A percentile compares a stretch with the other conserved stretches of the same genome.
These are phyloP conservation scores for Spodoptera litura DNA, from an alignment of 1,140 invertebrate species.

Conservation along the genomic window DNA sequence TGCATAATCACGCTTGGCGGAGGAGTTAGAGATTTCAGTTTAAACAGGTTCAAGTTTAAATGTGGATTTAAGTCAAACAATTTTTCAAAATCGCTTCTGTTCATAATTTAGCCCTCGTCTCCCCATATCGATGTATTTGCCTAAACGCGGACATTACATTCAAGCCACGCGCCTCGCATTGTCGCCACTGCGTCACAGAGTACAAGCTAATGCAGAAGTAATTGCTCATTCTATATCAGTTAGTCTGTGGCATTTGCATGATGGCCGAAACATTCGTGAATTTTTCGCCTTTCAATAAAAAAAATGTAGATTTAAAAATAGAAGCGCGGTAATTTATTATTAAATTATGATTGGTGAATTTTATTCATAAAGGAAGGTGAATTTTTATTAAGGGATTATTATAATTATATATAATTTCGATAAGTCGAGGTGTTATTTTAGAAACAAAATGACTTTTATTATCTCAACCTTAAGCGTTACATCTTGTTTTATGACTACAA, in stretches of 20 bases:
- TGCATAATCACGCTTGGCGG: too few relatives aligned
- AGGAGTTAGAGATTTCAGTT: too few relatives aligned
- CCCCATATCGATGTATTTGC: conserved; percentile 33
- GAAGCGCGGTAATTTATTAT: background rate
- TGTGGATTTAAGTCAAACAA: too few relatives aligned
- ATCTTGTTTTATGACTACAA: too few relatives aligned
- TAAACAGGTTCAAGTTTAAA: too few relatives aligned
- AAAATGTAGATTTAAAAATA: conserved; percentile 5
- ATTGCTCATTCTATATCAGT: conserved; percentile 56
- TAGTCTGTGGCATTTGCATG: background rate
- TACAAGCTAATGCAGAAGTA: conserved; percentile 54
- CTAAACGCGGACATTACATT: conserved; percentile 44
- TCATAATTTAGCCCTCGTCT: background rate
- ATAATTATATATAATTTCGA: too few relatives aligned
- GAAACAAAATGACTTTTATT: too few relatives aligned
- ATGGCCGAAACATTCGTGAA: background rate
- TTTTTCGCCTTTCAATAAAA: background rate
- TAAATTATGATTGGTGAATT: background rate
- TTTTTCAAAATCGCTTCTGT: background rate
- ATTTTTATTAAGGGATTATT: too few relatives aligned
- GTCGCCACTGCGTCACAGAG: conserved; percentile 10
- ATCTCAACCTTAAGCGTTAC: too few relatives aligned
- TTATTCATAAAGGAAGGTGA: too few relatives aligned
- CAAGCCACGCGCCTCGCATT: conserved; percentile 33
- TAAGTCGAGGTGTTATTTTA: too few relatives aligned